These are phyloP conservation scores for Epinephelus awoara DNA, from an alignment of 2,797 vertebrate species.

Conservation along the genomic window DNA sequence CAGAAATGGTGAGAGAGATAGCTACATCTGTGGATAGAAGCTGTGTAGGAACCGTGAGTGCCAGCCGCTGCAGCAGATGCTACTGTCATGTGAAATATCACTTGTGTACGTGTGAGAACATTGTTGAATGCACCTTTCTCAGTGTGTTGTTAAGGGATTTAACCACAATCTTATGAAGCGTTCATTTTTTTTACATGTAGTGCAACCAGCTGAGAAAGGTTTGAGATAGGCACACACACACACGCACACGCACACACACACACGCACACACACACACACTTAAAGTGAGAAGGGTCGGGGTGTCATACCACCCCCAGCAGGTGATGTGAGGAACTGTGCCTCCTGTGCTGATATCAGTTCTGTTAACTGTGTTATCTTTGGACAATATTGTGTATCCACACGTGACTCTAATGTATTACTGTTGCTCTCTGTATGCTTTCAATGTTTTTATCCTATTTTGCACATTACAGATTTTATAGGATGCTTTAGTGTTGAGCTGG, in stretches of 20 bases:
- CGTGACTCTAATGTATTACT: slow-evolving; percentile 14
- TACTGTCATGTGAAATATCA: slow-evolving; percentile 15
- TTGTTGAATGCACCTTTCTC: not conserved
- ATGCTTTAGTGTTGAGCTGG: slow-evolving; percentile 25
- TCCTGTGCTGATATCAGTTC: slow-evolving; percentile 19
- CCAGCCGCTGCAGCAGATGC: slow-evolving; percentile 28
- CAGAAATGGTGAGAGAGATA: not conserved
- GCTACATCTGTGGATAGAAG: not conserved
- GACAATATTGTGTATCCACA: slow-evolving; percentile 7
- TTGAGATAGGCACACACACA: not conserved
- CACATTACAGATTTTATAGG: slow-evolving; percentile 41
- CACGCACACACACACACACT: not conserved
- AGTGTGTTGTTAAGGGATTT: slow-evolving; percentile 16
- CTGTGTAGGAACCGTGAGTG: slow-evolving; percentile 32
- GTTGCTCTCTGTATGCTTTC: slow-evolving; percentile 32
- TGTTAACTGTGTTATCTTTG: slow-evolving; percentile 23
- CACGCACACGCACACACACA: no score
- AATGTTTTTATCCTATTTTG: slow-evolving; percentile 49
- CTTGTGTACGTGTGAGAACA: slow-evolving; percentile 2
- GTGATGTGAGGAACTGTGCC: slow-evolving; percentile 43
- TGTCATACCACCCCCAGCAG: slow-evolving; percentile 34
- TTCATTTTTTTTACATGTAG: slow-evolving; percentile 11
- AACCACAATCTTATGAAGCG: slow-evolving; percentile 8
- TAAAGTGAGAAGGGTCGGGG: not conserved
- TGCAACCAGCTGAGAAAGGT: not conserved